Percentiles rank a stretch among this genome's conserved stretches.
Evolutionary conservation across 2,797 vertebrate genomes (phyloP).

Genomic region (Coluber constrictor): DNA sequence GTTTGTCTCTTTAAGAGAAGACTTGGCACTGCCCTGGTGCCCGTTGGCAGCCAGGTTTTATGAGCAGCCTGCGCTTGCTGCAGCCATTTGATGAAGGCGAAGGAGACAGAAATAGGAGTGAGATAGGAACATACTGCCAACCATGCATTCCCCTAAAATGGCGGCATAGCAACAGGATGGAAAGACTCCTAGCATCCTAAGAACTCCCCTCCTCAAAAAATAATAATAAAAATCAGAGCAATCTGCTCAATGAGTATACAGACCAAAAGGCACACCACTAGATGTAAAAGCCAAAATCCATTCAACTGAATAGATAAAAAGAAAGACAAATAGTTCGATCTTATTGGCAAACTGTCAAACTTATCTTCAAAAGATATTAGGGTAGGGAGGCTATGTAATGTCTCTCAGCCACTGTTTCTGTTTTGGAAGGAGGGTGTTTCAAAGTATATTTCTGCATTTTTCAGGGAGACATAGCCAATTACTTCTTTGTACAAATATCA

Average conservation of each 20-base stretch:
- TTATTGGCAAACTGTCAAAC: neutral
- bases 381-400: neutral
- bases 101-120: slow-evolving; percentile 23
- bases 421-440: neutral
- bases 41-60: slow-evolving; percentile 37
- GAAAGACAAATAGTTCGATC: neutral
- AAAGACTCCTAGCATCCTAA: neutral
- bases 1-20: slow-evolving; percentile 37
- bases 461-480: neutral
- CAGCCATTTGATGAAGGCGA: slow-evolving; percentile 42
- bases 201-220: neutral
- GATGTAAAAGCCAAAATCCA: neutral
- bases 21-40: slow-evolving; percentile 35
- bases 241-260: neutral
- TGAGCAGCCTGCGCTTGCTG: slow-evolving; percentile 32
- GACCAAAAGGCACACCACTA: neutral
- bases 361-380: neutral
- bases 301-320: neutral
- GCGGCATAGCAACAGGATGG: slow-evolving; percentile 7
- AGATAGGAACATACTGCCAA: slow-evolving; percentile 15
- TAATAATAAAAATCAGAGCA: neutral
- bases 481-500: neutral
- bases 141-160: slow-evolving; percentile 29
- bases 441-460: neutral
- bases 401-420: neutral